Conservation (phyloP, 2,888 invertebrate species). For the Epirrita christyi region DNA sequence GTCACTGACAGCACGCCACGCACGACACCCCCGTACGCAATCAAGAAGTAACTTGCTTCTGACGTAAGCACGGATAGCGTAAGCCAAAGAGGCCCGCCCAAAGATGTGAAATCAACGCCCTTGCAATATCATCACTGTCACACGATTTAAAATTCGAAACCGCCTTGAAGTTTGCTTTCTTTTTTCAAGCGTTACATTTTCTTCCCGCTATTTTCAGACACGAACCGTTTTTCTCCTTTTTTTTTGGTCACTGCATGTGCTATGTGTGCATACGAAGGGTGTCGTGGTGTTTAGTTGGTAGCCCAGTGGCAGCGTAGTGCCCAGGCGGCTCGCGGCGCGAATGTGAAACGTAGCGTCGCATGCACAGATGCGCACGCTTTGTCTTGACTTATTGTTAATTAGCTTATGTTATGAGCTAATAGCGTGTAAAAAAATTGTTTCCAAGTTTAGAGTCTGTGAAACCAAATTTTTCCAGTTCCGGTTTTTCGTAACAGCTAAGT, state of each 20-base stretch:
- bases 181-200: conserved; percentile 1
- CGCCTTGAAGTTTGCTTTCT: not conserved
- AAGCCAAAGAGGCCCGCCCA: conserved; percentile 7
- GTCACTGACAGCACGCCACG: conserved; percentile 69
- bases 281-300: conserved; percentile 52
- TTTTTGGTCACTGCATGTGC: conserved; percentile 13
- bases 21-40: conserved; percentile 60
- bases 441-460: too few species aligned
- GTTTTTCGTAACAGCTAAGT: too few species aligned
- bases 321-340: conserved; percentile 71
- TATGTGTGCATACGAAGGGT: conserved; percentile 47
- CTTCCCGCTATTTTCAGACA: conserved; percentile 3
- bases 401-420: conserved; percentile 61
- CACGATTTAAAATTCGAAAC: conserved; percentile 20
- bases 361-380: conserved; percentile 62
- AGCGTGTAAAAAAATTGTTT: conserved; percentile 35
- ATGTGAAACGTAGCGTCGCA: conserved; percentile 81
- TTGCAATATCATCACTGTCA: conserved; percentile 18
- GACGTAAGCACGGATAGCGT: conserved; percentile 35
- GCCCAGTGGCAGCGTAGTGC: conserved; percentile 63
- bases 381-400: conserved; percentile 67
- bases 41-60: conserved; percentile 13
- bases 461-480: too few species aligned
- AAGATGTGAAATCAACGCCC: not conserved
- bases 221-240: conserved; percentile 8